Conservation (phyloP, 1,140 invertebrate species). For the Tribolium madens region DNA sequence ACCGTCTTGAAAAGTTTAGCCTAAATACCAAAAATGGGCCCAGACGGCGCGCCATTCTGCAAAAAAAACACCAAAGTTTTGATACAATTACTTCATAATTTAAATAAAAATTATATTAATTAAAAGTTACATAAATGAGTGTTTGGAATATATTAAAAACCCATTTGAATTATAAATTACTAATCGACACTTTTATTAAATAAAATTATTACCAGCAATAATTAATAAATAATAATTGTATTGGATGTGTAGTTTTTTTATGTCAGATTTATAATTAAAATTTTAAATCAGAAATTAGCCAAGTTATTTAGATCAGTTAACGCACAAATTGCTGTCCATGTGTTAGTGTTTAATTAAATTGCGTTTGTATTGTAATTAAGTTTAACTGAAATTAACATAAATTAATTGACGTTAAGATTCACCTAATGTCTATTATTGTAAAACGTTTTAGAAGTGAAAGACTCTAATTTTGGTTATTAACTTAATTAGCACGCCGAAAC, state of each 20-base stretch:
- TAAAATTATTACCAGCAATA: neutral
- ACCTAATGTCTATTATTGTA: neutral
- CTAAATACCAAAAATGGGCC: neutral
- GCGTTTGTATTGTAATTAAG: neutral
- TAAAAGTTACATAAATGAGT: slow-evolving; percentile 46
- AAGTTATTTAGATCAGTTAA: neutral
- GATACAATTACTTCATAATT: neutral
- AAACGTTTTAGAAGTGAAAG: slow-evolving; percentile 1
- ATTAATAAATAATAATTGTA: neutral
- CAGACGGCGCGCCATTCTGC: neutral
- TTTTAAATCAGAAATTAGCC: neutral
- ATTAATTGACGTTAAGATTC: slow-evolving; percentile 4
- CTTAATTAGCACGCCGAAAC: neutral
- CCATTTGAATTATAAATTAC: neutral
- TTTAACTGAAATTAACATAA: neutral
- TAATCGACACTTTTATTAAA: neutral
- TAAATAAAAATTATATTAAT: neutral
- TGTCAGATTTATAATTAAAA: neutral
- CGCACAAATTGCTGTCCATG: neutral
- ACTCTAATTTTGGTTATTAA: slow-evolving; percentile 8
- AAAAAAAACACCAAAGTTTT: neutral
- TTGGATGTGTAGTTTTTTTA: neutral
- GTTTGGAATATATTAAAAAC: slow-evolving; percentile 5
- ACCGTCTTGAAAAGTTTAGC: neutral
- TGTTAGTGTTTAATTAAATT: neutral